Percentiles rank a stretch among this genome's conserved stretches.
Conservation (phyloP, 2,113 vertebrate genomes). For the Gasterosteus aculeatus region DNA sequence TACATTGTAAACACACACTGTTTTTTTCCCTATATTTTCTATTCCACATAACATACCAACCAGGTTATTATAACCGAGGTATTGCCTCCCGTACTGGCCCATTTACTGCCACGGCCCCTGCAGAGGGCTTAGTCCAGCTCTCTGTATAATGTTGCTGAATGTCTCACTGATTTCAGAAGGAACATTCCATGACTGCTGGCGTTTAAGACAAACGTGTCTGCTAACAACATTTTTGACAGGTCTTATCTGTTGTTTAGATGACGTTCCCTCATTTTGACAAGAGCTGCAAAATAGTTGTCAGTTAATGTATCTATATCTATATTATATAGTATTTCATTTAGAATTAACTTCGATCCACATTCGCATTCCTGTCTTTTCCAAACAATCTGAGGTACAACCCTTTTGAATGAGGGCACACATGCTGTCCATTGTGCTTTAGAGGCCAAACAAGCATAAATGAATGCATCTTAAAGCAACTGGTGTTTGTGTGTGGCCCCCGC, state of each 20-base stretch:
- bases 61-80: not conserved
- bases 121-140: not conserved
- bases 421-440: not conserved
- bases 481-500: conserved; percentile 23
- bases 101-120: not conserved
- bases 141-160: not conserved
- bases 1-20: not conserved
- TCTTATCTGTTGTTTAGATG: not conserved
- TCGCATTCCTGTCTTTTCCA: not conserved
- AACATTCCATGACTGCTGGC: not conserved
- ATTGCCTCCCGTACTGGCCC: not conserved
- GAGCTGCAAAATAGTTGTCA: conserved; percentile 7
- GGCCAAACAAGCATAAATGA: not conserved
- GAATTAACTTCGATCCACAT: not conserved
- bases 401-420: not conserved
- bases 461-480: conserved; percentile 13
- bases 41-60: not conserved
- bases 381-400: not conserved
- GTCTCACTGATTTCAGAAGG: not conserved
- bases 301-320: not conserved
- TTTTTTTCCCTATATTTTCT: not conserved
- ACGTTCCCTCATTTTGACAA: not conserved
- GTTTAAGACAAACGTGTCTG: not conserved
- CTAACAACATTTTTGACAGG: not conserved
- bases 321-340: not conserved